Conservation (phyloP, 2,113 vertebrate species). For the Probosciger aterrimus region DNA sequence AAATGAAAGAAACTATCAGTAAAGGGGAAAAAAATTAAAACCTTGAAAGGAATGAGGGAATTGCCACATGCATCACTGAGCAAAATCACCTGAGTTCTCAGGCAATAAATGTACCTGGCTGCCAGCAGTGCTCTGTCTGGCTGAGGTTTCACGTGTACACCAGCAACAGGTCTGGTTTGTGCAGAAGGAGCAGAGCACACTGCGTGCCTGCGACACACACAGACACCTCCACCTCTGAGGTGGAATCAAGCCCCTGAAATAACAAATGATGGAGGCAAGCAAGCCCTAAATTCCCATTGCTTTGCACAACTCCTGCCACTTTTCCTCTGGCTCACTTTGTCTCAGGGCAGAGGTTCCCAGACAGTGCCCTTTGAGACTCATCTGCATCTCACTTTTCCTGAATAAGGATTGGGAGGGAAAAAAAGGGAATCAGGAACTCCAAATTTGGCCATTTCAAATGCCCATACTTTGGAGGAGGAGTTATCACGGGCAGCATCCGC, state of each 20-base stretch:
- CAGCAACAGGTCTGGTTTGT: background rate
- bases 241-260: background rate
- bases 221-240: background rate
- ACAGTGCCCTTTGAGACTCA: background rate
- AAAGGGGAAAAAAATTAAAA: background rate
- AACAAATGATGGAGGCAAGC: background rate
- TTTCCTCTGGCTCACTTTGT: rapidly evolving
- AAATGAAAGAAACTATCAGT: background rate
- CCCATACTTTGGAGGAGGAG: background rate
- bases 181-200: background rate
- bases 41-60: background rate
- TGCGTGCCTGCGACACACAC: rapidly evolving
- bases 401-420: background rate
- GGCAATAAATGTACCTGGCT: background rate
- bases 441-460: background rate
- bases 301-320: background rate
- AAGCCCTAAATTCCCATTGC: background rate
- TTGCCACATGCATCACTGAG: background rate
- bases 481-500: background rate
- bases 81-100: background rate
- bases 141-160: rapidly evolving
- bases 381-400: background rate
- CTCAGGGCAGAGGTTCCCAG: background rate
- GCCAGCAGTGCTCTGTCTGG: background rate
- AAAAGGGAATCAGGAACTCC: background rate